Percentiles rank a stretch among this genome's conserved stretches.
Conservation (phyloP, 2,113 vertebrate genomes). For the Dasypus novemcinctus region DNA sequence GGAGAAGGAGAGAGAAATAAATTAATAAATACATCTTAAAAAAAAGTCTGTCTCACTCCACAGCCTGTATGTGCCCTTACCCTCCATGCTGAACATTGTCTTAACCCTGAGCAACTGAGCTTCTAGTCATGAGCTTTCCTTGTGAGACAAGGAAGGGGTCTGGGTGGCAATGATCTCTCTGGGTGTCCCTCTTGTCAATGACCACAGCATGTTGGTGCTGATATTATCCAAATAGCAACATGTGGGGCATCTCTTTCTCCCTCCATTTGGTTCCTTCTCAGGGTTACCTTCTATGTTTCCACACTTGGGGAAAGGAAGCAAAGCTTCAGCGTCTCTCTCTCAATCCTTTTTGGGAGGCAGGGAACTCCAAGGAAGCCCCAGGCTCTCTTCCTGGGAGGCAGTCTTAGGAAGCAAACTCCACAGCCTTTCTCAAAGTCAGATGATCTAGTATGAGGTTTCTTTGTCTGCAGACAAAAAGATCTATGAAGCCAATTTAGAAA, state of each 20-base stretch:
- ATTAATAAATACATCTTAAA: too few species aligned
- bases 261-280: conserved; percentile 61
- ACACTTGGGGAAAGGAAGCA: conserved; percentile 23
- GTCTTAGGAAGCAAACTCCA: neutral
- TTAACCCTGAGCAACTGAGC: neutral
- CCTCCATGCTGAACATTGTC: neutral
- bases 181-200: conserved; percentile 28
- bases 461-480: neutral
- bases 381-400: neutral
- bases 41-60: too few species aligned
- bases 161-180: neutral
- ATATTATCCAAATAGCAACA: conserved; percentile 65
- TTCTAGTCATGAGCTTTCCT: conserved; percentile 38
- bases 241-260: conserved; percentile 43
- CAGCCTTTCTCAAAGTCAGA: neutral
- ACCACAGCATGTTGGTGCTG: conserved; percentile 45
- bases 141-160: conserved; percentile 17
- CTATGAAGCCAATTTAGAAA: neutral
- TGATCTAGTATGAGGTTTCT: neutral
- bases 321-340: conserved; percentile 16
- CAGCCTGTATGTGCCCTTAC: neutral
- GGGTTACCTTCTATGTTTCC: conserved; percentile 62
- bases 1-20: too few species aligned
- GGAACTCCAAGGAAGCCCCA: neutral
- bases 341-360: neutral